Base-by-base conservation (phyloP, 2,797 vertebrate species). In the Acipenser ruthenus region DNA sequence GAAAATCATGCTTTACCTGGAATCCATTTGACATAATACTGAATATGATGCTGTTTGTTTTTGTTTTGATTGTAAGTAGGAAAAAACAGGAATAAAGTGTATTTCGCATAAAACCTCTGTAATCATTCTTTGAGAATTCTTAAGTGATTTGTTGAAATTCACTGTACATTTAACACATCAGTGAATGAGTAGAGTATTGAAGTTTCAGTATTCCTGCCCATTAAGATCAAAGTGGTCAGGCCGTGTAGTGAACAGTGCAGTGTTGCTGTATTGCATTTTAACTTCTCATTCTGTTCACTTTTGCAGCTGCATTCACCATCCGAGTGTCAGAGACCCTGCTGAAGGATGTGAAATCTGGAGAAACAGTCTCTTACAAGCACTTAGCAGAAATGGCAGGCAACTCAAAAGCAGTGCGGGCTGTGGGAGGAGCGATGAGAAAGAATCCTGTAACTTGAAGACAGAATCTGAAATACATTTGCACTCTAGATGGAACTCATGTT, bases 401-500 rank as follows among this genome's bases (percentile, higher is more conserved):
- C 79, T 77, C 89, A 69, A 84, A 74, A 66, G 96, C 96, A 0
- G 89, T 84, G 2, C 83, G 93, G 55, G 94, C 96, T 0, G 95
- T 97, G 77, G 96, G 96, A 69, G 88, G 87, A 77, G 94, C 91
- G 0, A 96, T 98, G 95, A 90, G 89, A 77, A 92, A 64, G 84
- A 99, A 99, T 73, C 95, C 95, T 13, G 95, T 98, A 82, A 92
- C 94, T 87, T 49, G 50, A 69, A 7, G 12, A 10, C 55, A 12
- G 18, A 11, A n/a, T 50, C 23, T 37, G 10, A 60, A 49, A 51
- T n/a, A 12, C 65, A 58, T 66, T 48, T 47, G 47, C 23, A 10
- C 13, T 64, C 47, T 62, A 6, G 12, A 6, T 58, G 9, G 13
- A 58, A 11, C 11, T 11, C 55, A 58, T 10, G 13, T n/a, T 58